A percentile compares a stretch with the other conserved stretches of the same genome.
These are phyloP conservation scores for Gallinago media DNA, from an alignment of 2,113 vertebrate species.

Conservation along the genomic window DNA sequence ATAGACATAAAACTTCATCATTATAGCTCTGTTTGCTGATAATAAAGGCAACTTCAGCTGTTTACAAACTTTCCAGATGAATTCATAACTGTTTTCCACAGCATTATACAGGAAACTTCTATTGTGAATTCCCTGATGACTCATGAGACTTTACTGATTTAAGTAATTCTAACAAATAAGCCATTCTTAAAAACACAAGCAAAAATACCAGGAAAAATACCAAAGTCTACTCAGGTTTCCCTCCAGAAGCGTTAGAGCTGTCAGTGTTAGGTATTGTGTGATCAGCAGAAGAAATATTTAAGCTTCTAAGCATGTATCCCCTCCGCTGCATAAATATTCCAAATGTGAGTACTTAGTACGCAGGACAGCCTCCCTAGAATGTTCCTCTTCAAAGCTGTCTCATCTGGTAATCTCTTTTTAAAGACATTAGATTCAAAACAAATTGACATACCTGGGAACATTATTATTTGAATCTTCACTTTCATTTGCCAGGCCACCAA, in stretches of 20 bases:
- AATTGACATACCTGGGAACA: conserved; percentile 84
- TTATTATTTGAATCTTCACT: conserved; percentile 95
- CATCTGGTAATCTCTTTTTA: background rate
- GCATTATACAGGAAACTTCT: background rate
- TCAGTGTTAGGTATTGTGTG: background rate
- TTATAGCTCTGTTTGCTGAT: background rate
- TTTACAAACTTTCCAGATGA: background rate
- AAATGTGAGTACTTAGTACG: background rate
- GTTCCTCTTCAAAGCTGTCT: background rate
- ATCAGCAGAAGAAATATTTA: background rate
- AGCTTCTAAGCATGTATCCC: background rate
- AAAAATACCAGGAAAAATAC: background rate
- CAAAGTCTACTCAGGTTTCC: background rate
- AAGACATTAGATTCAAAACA: background rate
- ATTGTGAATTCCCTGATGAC: background rate
- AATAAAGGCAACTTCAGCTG: background rate
- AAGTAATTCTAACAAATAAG: background rate
- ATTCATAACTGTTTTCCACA: background rate
- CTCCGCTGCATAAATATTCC: background rate
- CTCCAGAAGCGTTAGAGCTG: background rate
- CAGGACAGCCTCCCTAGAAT: background rate
- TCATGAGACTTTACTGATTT: background rate
- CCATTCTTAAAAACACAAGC: background rate
- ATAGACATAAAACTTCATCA: background rate
- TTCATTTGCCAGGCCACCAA: conserved; percentile 91